These are phyloP conservation scores for Aricia agestis DNA, from an alignment of 1,140 invertebrate species.

Conservation along the genomic window DNA sequence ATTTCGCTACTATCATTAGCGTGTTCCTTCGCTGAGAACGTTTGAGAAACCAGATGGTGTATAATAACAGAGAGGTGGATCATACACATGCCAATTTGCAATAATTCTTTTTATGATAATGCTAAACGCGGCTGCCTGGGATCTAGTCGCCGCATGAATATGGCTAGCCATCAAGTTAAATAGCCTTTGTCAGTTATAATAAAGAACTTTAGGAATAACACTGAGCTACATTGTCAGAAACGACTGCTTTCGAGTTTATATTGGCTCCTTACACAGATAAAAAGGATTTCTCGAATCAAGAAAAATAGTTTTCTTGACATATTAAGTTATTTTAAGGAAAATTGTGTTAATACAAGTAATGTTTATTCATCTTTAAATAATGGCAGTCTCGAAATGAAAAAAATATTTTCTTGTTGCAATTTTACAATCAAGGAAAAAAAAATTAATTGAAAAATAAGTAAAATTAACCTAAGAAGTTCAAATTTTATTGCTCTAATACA, in stretches of 20 bases:
- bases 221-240: constrained; percentile 31
- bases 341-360: too few relatives aligned
- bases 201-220: constrained; percentile 31
- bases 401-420: too few relatives aligned
- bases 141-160: constrained; percentile 23
- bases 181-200: constrained; percentile 26
- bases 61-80: constrained; percentile 33
- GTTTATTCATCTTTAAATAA: too few relatives aligned
- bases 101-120: constrained; percentile 40
- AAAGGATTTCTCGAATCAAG: too few relatives aligned
- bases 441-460: too few relatives aligned
- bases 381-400: too few relatives aligned
- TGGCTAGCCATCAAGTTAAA: constrained; percentile 25
- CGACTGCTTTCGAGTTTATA: background rate
- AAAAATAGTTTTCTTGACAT: too few relatives aligned
- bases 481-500: too few relatives aligned
- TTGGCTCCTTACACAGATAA: background rate
- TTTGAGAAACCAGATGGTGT: constrained; percentile 35
- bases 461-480: too few relatives aligned
- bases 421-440: too few relatives aligned
- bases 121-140: constrained; percentile 27
- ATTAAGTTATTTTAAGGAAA: too few relatives aligned
- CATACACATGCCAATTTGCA: constrained; percentile 39
- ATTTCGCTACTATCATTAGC: constrained; percentile 36
- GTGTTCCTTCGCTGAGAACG: constrained; percentile 25